Base-by-base conservation (phyloP, 30 jellyfish, hydroid and myxozoan species). In the Clytia hemisphaerica region DNA sequence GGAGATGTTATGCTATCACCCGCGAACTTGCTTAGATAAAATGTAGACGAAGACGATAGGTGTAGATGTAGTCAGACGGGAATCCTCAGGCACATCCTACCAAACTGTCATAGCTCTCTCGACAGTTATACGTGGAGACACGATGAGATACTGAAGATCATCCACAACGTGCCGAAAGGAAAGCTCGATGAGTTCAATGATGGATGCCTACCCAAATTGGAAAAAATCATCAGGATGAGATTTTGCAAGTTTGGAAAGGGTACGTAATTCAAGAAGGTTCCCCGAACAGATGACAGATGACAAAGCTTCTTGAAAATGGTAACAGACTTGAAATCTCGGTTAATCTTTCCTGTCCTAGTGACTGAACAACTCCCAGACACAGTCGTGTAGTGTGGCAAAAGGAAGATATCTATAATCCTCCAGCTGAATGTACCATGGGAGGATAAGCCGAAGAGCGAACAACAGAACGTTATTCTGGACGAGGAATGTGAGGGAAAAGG, bases 1-100 rank as follows among this genome's bases (percentile, higher is more conserved):
- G 66, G 66, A 51, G 66, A 51, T 51, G 66, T 51, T 15, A 25
- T 51, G 25, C 66, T 33, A 51, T 51, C 66, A 6, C 66, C 25
- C 66, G 25, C 10, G 25, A 51, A 51, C 26, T 33, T 51, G 66
- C 12, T 51, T 25, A 25, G 26, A 33, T 51, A 33, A 33, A 51
- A 51, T 9, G 66, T 51, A 51, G 66, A 25, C 6, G 66, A 51
- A 33, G 66, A 51, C 66, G 26, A 51, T 33, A 51, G 36, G 12
- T 51, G 66, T 33, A 51, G 66, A 51, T 51, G 66, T 51, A 33
- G 66, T 51, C 18, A 10, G 26, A 51, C 18, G 25, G 66, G 66
- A 25, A 51, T 33, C 25, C 18, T 51, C 36, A 51, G 25, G 66
- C 66, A 51, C 66, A 51, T 51, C 25, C 66, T 51, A 33, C 25